These are phyloP conservation scores for Drosophila insularis DNA, from an alignment of 1,140 invertebrate genomes.

Conservation along the genomic window DNA sequence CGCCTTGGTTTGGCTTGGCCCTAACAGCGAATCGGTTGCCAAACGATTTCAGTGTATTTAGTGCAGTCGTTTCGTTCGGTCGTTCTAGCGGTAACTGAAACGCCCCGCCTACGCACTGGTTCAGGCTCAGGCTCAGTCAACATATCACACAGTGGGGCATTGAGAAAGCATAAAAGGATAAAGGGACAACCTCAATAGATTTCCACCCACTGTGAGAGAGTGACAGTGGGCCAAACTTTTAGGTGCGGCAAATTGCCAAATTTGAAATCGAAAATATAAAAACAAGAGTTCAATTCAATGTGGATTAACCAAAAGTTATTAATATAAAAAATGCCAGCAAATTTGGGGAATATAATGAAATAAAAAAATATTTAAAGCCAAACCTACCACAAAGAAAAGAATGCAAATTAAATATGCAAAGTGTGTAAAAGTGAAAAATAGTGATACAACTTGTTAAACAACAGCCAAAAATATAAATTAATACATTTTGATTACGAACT, in stretches of 20 bases:
- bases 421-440: conserved; percentile 36
- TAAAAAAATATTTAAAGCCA: conserved; percentile 23
- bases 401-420: conserved; percentile 59
- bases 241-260: conserved; percentile 37
- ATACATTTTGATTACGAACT: conserved; percentile 18
- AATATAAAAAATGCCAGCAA: conserved; percentile 15
- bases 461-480: conserved; percentile 1
- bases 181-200: conserved; percentile 61
- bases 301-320: conserved; percentile 48
- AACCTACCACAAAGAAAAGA: not conserved
- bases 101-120: conserved; percentile 36
- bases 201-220: conserved; percentile 37
- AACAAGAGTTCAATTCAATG: conserved; percentile 30
- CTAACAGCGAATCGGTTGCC: conserved; percentile 30
- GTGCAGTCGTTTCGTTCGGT: conserved; percentile 80
- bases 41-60: conserved; percentile 73
- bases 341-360: conserved; percentile 11
- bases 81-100: conserved; percentile 56
- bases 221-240: conserved; percentile 12
- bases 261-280: conserved; percentile 57
- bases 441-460: not conserved
- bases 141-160: conserved; percentile 3
- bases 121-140: not conserved
- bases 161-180: conserved; percentile 9
- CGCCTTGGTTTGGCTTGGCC: conserved; percentile 24